A percentile compares a stretch with the other conserved stretches of the same genome.
Evolutionary conservation across 92 coral and sea anemone species (phyloP).

Genomic region (Zoanthus sociatus): DNA sequence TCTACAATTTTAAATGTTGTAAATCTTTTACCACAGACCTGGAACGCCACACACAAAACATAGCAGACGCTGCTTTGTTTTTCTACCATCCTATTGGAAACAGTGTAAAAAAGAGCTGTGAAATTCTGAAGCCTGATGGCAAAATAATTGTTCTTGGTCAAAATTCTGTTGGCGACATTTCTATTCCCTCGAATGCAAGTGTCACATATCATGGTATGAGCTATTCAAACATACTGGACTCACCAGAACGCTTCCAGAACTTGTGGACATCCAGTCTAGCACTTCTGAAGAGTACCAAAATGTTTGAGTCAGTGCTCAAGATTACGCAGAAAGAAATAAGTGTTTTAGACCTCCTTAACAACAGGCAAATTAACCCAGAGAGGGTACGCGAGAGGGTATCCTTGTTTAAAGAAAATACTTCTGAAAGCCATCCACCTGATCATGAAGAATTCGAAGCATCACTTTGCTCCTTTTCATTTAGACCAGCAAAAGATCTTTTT

Average conservation of each 20-base stretch:
- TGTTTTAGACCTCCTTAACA: slow-evolving; percentile 38
- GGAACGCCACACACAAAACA: background rate
- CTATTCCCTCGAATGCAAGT: slow-evolving; percentile 47
- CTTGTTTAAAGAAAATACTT: background rate
- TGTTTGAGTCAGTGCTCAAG: slow-evolving; percentile 40
- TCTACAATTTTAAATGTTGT: no score
- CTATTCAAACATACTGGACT: slow-evolving; percentile 45
- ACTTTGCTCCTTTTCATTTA: slow-evolving; percentile 44
- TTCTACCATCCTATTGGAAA: slow-evolving; percentile 49
- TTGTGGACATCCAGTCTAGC: slow-evolving; percentile 46
- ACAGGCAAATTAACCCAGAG: slow-evolving; percentile 1
- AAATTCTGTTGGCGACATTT: slow-evolving; percentile 25
- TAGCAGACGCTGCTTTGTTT: slow-evolving; percentile 56
- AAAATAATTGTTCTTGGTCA: slow-evolving; percentile 57
- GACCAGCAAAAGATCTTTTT: background rate
- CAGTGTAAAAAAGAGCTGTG: slow-evolving; percentile 40
- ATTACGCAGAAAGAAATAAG: slow-evolving; percentile 50
- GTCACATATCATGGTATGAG: slow-evolving; percentile 57
- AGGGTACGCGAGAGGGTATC: background rate
- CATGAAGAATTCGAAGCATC: background rate
- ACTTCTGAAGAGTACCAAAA: slow-evolving; percentile 42
- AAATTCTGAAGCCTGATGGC: slow-evolving; percentile 60
- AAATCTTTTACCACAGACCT: slow-evolving; percentile 9
- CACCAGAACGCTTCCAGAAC: slow-evolving; percentile 35
- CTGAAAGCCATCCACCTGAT: background rate